Conservation (phyloP, 2,888 invertebrate species). For the Torymus texanus region DNA sequence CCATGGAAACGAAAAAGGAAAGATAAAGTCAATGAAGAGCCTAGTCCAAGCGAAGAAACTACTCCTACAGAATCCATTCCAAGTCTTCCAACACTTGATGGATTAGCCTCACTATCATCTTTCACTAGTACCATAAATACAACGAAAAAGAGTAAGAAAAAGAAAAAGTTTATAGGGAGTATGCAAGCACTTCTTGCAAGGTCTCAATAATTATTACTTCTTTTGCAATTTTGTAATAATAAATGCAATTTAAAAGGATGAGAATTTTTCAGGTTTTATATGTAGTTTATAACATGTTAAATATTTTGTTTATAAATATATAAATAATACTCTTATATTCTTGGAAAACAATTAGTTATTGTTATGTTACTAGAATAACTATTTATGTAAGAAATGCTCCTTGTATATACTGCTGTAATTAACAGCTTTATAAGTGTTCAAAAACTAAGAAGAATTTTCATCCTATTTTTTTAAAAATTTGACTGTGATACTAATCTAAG, state of each 20-base stretch:
- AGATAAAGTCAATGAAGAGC: background rate
- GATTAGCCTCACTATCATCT: constrained; percentile 46
- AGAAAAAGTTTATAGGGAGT: constrained; percentile 60
- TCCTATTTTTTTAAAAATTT: background rate
- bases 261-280: constrained; percentile 17
- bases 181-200: constrained; percentile 60
- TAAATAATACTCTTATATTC: background rate
- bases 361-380: too few relatives aligned
- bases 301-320: background rate
- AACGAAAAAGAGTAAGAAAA: constrained; percentile 54
- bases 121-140: constrained; percentile 12
- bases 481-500: constrained; percentile 54
- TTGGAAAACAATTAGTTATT: background rate
- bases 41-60: constrained; percentile 8
- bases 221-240: constrained; percentile 27
- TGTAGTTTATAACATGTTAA: background rate
- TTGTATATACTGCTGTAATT: background rate
- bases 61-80: constrained; percentile 31
- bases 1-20: constrained; percentile 20
- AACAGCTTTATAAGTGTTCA: too few relatives aligned
- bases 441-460: background rate
- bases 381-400: background rate
- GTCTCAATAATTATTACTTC: constrained; percentile 51
- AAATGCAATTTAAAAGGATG: constrained; percentile 3
- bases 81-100: constrained; percentile 49